Conservation (phyloP, 2,113 vertebrate species). For the Scomber japonicus region DNA sequence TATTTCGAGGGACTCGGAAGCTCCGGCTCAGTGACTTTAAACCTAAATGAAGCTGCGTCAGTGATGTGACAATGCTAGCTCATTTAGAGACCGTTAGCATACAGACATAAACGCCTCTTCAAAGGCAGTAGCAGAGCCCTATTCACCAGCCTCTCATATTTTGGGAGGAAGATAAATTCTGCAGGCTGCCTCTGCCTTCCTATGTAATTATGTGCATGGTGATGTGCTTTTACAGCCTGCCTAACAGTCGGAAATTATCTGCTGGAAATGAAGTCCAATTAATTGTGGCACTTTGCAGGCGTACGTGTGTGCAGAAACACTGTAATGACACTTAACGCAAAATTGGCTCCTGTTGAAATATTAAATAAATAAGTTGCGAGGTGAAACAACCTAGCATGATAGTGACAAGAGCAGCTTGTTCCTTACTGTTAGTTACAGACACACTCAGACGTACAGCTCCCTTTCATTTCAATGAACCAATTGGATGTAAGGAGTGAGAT, state of each 20-base stretch:
- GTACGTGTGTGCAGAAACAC: slow-evolving; percentile 76
- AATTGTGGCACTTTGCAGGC: slow-evolving; percentile 84
- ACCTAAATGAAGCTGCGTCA: slow-evolving; percentile 61
- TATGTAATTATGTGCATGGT: slow-evolving; percentile 84
- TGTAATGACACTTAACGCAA: slow-evolving; percentile 83
- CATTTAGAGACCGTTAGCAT: slow-evolving; percentile 68
- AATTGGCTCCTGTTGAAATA: slow-evolving; percentile 82
- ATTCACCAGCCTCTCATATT: slow-evolving; percentile 76
- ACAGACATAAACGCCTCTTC: slow-evolving; percentile 72
- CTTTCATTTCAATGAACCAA: slow-evolving; percentile 1
- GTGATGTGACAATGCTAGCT: slow-evolving; percentile 60
- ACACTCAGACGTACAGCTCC: background rate
- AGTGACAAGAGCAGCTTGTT: slow-evolving; percentile 63
- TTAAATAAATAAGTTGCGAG: slow-evolving; percentile 72
- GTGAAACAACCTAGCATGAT: slow-evolving; percentile 66
- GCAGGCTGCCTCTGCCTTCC: slow-evolving; percentile 75
- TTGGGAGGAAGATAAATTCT: slow-evolving; percentile 82
- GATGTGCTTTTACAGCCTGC: slow-evolving; percentile 86
- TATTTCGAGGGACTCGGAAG: slow-evolving; percentile 34
- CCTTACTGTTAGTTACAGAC: background rate
- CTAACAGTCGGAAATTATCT: slow-evolving; percentile 86
- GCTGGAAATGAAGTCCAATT: slow-evolving; percentile 86
- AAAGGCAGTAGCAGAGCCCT: slow-evolving; percentile 60
- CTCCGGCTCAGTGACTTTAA: slow-evolving; percentile 23
- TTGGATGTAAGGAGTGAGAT: background rate